A percentile compares a stretch with the other conserved stretches of the same genome.
phyloP scores from a whole-genome alignment of 2,797 vertebrate genomes.

The Oreochromis mossambicus region DNA sequence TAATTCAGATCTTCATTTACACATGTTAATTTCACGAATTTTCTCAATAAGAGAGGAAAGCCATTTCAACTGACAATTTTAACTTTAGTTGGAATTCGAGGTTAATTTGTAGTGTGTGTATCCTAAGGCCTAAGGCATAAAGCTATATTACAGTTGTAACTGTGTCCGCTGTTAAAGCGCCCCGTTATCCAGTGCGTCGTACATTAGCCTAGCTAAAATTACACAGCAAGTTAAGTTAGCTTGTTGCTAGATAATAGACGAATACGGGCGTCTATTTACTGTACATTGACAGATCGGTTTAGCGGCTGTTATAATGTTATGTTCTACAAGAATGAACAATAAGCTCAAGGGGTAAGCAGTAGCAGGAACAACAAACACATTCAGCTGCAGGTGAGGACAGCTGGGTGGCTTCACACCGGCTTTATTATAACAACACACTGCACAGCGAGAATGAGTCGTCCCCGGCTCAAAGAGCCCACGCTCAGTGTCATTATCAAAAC shows the following conservation, averaged over 20 bases:
- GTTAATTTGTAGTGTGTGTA: not conserved
- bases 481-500: accelerated
- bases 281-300: not conserved
- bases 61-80: not conserved
- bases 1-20: not conserved
- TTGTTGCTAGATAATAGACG: accelerated
- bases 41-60: not conserved
- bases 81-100: not conserved
- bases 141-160: not conserved
- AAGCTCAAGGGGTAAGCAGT: not conserved
- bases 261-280: not conserved
- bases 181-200: not conserved
- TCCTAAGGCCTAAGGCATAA: not conserved
- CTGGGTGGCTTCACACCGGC: not conserved
- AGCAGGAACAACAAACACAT: conserved; percentile 30
- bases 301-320: not conserved
- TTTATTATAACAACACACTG: not conserved
- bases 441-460: not conserved
- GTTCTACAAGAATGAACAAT: not conserved
- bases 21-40: not conserved
- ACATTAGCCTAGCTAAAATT: not conserved
- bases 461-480: accelerated
- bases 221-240: not conserved
- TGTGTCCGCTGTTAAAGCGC: not conserved
- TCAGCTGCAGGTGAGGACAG: not conserved